phyloP scores from a whole-genome alignment of 2,113 vertebrate species.

The Neogale vison region DNA sequence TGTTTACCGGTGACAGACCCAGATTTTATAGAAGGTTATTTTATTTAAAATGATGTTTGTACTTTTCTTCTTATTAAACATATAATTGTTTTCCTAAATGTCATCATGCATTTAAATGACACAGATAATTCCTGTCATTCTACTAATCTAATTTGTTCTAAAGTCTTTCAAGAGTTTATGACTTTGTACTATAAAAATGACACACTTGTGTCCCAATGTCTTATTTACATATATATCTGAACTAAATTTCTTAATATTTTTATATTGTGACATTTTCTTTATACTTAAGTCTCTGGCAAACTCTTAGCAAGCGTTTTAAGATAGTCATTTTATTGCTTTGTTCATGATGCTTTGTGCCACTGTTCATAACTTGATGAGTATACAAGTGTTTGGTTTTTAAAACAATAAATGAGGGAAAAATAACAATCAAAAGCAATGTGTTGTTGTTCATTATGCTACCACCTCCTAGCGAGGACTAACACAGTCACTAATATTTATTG shows the following conservation, averaged over 20 bases:
- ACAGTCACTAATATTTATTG: neutral
- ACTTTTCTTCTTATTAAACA: neutral
- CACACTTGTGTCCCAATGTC: neutral
- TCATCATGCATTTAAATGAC: neutral
- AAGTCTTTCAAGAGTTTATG: neutral
- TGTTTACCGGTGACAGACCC: neutral
- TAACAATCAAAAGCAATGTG: neutral
- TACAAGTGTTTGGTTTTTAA: neutral
- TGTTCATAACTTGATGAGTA: neutral
- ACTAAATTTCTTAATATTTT: neutral
- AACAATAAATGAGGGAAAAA: neutral
- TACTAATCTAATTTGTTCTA: neutral
- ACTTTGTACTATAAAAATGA: neutral
- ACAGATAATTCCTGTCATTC: neutral
- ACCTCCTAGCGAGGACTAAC: neutral
- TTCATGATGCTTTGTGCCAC: neutral
- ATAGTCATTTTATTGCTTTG: neutral
- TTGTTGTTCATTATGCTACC: neutral
- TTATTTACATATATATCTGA: neutral
- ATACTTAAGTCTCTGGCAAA: neutral
- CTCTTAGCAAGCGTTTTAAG: neutral
- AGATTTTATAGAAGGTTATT: neutral
- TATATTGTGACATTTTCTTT: neutral
- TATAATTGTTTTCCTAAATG: neutral
- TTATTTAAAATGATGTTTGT: neutral